Evolutionary conservation across 1,140 invertebrate genomes (phyloP).

Genomic region (Drosophila albomicans): DNA sequence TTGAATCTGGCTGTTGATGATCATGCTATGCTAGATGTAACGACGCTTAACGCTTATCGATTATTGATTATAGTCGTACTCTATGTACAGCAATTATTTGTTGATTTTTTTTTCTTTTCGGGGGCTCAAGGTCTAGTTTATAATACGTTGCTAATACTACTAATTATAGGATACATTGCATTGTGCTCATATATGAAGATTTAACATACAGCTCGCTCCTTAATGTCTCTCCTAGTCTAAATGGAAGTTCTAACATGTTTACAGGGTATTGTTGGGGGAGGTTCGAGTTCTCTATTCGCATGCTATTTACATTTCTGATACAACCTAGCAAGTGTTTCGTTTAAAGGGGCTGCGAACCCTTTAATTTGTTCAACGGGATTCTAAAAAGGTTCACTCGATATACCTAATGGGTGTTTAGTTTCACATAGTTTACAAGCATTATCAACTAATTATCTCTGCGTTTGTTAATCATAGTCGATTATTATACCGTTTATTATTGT

Average conservation of each 20-base stretch:
- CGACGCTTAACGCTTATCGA: slow-evolving; percentile 14
- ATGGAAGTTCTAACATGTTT: slow-evolving; percentile 6
- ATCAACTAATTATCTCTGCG: slow-evolving; percentile 42
- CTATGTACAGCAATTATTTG: slow-evolving; percentile 36
- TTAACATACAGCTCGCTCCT: slow-evolving; percentile 61
- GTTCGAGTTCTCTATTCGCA: slow-evolving; percentile 14
- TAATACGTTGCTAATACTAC: slow-evolving; percentile 65
- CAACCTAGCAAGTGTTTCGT: slow-evolving; percentile 73
- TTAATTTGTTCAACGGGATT: slow-evolving; percentile 7
- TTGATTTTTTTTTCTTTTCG: neutral
- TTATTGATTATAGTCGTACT: slow-evolving; percentile 18
- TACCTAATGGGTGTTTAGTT: slow-evolving; percentile 79
- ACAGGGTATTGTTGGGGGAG: slow-evolving; percentile 8
- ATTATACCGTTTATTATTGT: slow-evolving; percentile 69
- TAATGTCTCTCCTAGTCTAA: slow-evolving; percentile 17
- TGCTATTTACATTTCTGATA: slow-evolving; percentile 72
- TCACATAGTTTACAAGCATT: slow-evolving; percentile 66
- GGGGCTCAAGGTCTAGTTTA: slow-evolving; percentile 35
- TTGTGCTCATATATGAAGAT: slow-evolving; percentile 81
- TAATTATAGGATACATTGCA: slow-evolving; percentile 83
- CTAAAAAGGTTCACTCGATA: slow-evolving; percentile 72
- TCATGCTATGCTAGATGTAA: slow-evolving; percentile 19
- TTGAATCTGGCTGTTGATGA: slow-evolving; percentile 10
- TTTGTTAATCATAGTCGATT: slow-evolving; percentile 21
- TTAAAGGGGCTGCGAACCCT: slow-evolving; percentile 53